Evolutionary conservation across 2,113 vertebrate genomes (phyloP), one percentile per base, ranked within the genome.

Genomic region (Osmerus mordax): DNA sequence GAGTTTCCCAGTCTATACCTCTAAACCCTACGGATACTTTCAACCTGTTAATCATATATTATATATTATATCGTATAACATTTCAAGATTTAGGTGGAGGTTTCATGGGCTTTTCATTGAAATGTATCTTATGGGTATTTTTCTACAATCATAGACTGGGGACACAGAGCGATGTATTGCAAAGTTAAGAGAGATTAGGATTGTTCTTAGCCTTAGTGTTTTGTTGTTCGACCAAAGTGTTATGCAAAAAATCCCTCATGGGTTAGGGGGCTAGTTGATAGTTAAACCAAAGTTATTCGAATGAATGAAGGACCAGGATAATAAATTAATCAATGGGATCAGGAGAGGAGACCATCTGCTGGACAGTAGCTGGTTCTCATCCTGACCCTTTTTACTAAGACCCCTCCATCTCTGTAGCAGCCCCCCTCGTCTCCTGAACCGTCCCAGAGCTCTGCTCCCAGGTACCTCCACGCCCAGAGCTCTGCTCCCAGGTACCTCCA

Each of bases 61-160:
- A 85, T 81, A 81, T 83, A 78, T n/a, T 21, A 51, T 36, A 41
- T 41, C 32, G 63, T 76, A 75, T 80, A 85, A 89, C 88, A 90
- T 91, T 91, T 88, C 86, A 82, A 65, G 51, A 28, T 47, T 67
- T 4, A 5, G 55, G 55, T 72, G 63, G 74, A 84, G 71, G 80
- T 81, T 84, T 77, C 78, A 64, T 81, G 78, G 74, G 84, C 82
- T 86, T 78, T 78, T 78, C 71, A 65, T 69, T 73, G 59, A 77
- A 86, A 84, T 85, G 82, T 84, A 86, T 81, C 72, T 86, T 89
- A 90, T 86, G 88, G 89, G 87, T 87, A 88, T 83, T 83, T 83
- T 91, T 90, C 81, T 87, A 91, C 90, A 92, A 92, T 92, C 90
- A 89, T 86, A 86, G 86, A 85, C 82, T 86, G 80, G 82, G 83